Conservation (phyloP, 2,888 invertebrate species). For the Zeuzera pyrina region DNA sequence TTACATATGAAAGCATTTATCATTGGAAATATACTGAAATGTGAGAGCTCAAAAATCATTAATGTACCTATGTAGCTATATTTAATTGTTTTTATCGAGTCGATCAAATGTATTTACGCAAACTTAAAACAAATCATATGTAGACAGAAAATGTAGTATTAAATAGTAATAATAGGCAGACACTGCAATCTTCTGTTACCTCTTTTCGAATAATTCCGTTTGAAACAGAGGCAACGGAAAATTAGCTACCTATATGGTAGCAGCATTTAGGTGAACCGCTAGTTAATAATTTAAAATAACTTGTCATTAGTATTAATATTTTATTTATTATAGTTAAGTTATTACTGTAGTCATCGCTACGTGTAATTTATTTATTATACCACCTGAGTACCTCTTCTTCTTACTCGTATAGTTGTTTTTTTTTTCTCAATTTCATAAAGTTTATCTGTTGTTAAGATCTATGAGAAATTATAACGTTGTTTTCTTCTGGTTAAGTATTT, state of each 20-base stretch:
- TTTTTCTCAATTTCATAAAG: too few species aligned
- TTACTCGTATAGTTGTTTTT: too few species aligned
- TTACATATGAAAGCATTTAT: too few species aligned
- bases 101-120: too few species aligned
- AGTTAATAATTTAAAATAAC: slow-evolving; percentile 66
- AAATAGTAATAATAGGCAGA: slow-evolving; percentile 51
- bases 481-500: too few species aligned
- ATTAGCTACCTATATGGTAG: slow-evolving; percentile 47
- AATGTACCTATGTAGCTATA: too few species aligned
- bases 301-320: slow-evolving; percentile 72
- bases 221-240: slow-evolving; percentile 67
- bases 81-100: too few species aligned
- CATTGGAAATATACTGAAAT: too few species aligned
- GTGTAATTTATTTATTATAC: slow-evolving; percentile 58
- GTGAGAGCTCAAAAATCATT: too few species aligned
- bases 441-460: too few species aligned
- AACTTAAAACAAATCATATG: slow-evolving; percentile 29
- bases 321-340: slow-evolving; percentile 66
- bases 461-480: too few species aligned
- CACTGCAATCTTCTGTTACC: slow-evolving; percentile 71
- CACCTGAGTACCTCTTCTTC: slow-evolving; percentile 70
- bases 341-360: slow-evolving; percentile 52
- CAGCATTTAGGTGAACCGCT: slow-evolving; percentile 64
- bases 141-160: slow-evolving; percentile 49
- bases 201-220: slow-evolving; percentile 47